These are phyloP conservation scores for Carduelis carduelis DNA, from an alignment of 2,797 vertebrate species.

Conservation along the genomic window DNA sequence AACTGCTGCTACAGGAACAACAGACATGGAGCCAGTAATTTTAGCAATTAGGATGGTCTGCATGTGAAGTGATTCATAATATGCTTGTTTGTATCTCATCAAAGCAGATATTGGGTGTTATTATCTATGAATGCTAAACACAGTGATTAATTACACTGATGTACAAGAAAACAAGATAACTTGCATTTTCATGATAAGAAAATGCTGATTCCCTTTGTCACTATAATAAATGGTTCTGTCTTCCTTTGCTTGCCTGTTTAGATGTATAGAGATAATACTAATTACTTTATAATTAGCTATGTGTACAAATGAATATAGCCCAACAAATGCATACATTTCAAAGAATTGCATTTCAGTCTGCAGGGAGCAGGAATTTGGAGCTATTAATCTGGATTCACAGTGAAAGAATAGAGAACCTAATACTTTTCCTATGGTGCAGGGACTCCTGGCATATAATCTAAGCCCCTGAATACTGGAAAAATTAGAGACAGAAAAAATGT, in stretches of 20 bases:
- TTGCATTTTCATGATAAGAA: constrained; percentile 65
- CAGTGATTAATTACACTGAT: constrained; percentile 63
- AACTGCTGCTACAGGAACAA: not conserved
- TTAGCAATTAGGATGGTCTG: constrained; percentile 33
- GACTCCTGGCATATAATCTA: not conserved
- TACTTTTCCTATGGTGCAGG: not conserved
- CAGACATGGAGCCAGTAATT: constrained; percentile 24
- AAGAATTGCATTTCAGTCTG: not conserved
- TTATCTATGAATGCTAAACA: constrained; percentile 60
- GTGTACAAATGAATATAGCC: not conserved
- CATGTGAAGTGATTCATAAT: constrained; percentile 53
- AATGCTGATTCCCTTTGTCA: constrained; percentile 64
- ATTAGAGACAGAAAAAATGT: not conserved
- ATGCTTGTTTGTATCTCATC: constrained; percentile 52
- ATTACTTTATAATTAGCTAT: constrained; percentile 53
- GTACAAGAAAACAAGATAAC: constrained; percentile 65
- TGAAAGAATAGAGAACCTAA: not conserved
- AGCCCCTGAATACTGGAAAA: not conserved
- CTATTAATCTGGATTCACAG: not conserved
- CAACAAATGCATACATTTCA: not conserved
- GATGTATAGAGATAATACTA: constrained; percentile 58
- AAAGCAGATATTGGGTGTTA: constrained; percentile 35
- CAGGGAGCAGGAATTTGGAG: not conserved
- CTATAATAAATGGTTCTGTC: constrained; percentile 60
- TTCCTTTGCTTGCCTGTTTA: constrained; percentile 49